Evolutionary conservation across 2,888 invertebrate species (phyloP).

Genomic region (Seira ritae): DNA sequence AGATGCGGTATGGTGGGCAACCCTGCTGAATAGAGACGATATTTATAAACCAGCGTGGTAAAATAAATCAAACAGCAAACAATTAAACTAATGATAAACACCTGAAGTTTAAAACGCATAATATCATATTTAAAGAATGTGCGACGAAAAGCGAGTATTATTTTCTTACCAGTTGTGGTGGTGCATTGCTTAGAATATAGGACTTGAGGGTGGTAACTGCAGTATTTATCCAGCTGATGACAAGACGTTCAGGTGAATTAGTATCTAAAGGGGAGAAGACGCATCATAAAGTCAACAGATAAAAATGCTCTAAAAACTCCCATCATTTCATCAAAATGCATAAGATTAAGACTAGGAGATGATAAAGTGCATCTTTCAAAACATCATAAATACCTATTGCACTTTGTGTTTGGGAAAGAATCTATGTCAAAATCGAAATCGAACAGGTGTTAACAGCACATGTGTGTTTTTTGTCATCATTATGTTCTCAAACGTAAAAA

Average conservation of each 20-base stretch:
- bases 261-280: slow-evolving; percentile 57
- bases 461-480: background rate
- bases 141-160: background rate
- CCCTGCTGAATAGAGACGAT: too few relatives aligned
- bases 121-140: too few relatives aligned
- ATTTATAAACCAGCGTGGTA: too few relatives aligned
- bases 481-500: background rate
- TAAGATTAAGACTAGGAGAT: background rate
- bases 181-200: slow-evolving; percentile 68
- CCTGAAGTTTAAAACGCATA: too few relatives aligned
- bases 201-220: slow-evolving; percentile 70
- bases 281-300: background rate
- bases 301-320: background rate
- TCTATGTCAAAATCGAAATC: slow-evolving; percentile 9
- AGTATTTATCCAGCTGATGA: slow-evolving; percentile 72
- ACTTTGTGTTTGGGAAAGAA: background rate
- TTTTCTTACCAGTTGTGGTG: slow-evolving; percentile 65
- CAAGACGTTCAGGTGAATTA: slow-evolving; percentile 68
- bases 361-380: background rate
- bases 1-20: too few relatives aligned
- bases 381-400: background rate
- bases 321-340: background rate
- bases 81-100: too few relatives aligned
- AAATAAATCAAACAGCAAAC: too few relatives aligned
- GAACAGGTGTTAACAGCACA: slow-evolving; percentile 14